Evolutionary conservation across 2,797 vertebrate species (phyloP).

Genomic region (Perodicticus potto): DNA sequence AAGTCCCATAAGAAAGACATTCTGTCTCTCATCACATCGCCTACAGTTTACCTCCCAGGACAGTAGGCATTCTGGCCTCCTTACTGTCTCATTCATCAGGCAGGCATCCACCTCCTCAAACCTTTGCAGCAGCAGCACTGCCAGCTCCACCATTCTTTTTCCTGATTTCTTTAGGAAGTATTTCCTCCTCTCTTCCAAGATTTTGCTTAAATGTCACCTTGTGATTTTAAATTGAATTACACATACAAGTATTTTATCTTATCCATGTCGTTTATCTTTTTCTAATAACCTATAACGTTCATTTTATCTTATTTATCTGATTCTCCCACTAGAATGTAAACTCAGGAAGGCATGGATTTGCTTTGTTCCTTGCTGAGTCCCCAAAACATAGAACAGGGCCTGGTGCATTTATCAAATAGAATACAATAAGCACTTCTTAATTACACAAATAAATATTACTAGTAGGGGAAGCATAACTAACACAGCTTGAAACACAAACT

Average conservation of each 20-base stretch:
- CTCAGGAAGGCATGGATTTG: background rate
- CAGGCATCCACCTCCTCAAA: background rate
- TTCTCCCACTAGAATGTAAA: background rate
- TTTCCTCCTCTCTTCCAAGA: background rate
- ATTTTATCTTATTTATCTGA: background rate
- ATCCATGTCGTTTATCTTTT: background rate
- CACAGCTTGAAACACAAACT: background rate
- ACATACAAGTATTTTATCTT: background rate
- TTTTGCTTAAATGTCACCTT: background rate
- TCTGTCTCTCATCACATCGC: background rate
- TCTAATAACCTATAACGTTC: background rate
- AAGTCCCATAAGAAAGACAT: background rate
- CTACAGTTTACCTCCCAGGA: background rate
- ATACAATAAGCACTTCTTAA: background rate
- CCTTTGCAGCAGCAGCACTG: background rate
- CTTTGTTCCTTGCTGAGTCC: background rate
- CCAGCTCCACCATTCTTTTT: background rate
- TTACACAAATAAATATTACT: background rate
- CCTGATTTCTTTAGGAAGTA: background rate
- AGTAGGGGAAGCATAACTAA: background rate
- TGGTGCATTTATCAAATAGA: background rate
- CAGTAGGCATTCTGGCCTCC: no score
- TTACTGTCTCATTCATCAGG: background rate
- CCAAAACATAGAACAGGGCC: background rate
- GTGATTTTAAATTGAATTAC: background rate